Conservation (phyloP, 30 jellyfish, hydroid and myxozoan species). For the Cassiopea xamachana region DNA sequence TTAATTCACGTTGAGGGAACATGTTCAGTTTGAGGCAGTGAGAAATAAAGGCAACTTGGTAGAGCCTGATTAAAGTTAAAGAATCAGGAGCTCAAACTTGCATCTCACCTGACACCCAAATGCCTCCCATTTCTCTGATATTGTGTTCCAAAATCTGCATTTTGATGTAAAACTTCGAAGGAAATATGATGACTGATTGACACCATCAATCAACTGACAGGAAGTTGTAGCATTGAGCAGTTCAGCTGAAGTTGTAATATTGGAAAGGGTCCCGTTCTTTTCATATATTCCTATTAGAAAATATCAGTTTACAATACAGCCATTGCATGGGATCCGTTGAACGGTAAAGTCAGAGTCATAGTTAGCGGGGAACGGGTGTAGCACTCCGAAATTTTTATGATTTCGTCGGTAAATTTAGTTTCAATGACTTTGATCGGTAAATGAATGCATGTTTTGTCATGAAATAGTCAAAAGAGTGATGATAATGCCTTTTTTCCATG, state of each 20-base stretch:
- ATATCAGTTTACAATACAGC: not conserved
- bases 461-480: too few relatives aligned
- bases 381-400: too few relatives aligned
- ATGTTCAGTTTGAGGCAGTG: too few relatives aligned
- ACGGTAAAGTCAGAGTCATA: not conserved
- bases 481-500: too few relatives aligned
- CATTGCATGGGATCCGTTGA: not conserved
- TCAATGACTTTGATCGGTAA: too few relatives aligned
- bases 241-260: constrained; percentile 18
- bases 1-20: too few relatives aligned
- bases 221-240: constrained; percentile 35
- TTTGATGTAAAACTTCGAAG: constrained; percentile 50
- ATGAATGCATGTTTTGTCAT: too few relatives aligned
- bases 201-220: constrained; percentile 40
- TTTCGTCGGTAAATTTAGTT: too few relatives aligned
- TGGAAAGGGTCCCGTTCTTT: constrained; percentile 37
- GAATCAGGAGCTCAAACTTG: too few relatives aligned
- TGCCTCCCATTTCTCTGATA: constrained; percentile 44
- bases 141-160: constrained; percentile 54
- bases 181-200: constrained; percentile 34
- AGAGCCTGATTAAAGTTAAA: too few relatives aligned
- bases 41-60: too few relatives aligned
- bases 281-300: constrained; percentile 30
- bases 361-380: too few relatives aligned
- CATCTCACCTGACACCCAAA: constrained; percentile 48